phyloP scores from a whole-genome alignment of 1,140 invertebrate genomes.

The Drosophila ercepeae region DNA sequence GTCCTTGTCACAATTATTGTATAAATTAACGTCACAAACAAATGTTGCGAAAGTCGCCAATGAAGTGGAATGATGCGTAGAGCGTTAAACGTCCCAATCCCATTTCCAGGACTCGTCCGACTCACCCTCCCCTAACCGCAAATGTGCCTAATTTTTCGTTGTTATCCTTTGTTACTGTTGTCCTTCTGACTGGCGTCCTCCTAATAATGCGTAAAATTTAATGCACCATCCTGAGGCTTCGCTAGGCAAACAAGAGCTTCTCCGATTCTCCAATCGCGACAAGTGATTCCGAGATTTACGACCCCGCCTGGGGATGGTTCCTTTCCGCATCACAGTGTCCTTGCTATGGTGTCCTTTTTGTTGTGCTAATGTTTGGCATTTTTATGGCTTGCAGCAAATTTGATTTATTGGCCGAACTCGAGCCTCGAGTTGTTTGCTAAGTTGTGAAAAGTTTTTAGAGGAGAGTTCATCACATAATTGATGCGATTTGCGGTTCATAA shows the following conservation, averaged over 20 bases:
- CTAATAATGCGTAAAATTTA: conserved; percentile 83
- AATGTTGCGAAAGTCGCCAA: conserved; percentile 83
- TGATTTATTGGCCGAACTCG: conserved; percentile 77
- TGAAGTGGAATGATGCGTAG: conserved; percentile 81
- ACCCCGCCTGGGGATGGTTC: conserved; percentile 36
- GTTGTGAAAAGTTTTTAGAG: conserved; percentile 54
- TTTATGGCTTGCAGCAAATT: conserved; percentile 79
- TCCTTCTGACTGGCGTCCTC: conserved; percentile 17
- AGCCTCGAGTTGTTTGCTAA: conserved; percentile 56
- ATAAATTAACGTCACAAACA: conserved; percentile 84
- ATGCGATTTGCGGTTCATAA: conserved; percentile 79
- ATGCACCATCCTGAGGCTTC: conserved; percentile 61
- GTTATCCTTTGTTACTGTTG: conserved; percentile 72
- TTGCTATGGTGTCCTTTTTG: conserved; percentile 50
- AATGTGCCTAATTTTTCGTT: conserved; percentile 82
- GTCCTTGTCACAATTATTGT: conserved; percentile 82
- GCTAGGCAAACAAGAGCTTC: conserved; percentile 36
- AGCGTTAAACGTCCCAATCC: conserved; percentile 37
- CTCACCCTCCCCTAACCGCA: conserved; percentile 49
- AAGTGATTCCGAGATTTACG: conserved; percentile 83
- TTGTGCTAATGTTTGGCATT: conserved; percentile 77
- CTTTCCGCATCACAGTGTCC: neutral
- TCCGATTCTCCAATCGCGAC: conserved; percentile 71
- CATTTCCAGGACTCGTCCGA: neutral
- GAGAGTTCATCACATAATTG: conserved; percentile 76